Base-by-base conservation (phyloP, 2,797 vertebrate species). In the Merluccius polli region DNA sequence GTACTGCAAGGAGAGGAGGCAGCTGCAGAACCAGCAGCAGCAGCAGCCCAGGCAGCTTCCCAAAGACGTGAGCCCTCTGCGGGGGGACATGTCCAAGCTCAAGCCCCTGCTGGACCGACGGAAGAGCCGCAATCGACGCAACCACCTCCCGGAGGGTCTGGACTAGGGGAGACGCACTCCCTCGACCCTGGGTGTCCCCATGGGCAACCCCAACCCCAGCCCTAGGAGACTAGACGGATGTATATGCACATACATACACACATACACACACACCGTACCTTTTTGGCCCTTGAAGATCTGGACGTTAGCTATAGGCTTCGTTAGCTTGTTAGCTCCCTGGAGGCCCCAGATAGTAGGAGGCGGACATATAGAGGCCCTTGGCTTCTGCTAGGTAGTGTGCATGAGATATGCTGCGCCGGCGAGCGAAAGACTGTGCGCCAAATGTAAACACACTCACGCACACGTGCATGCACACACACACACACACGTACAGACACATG, bases 61-160 rank as follows among this genome's bases (percentile, higher is more conserved):
- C 0, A 79, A 27, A 52, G 85, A 77, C 0, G 84, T 86, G 0
- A 89, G 88, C 9, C 93, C 94, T 69, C 94, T 95, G 75, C 92
- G 96, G 88, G 96, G 96, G 4, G 97, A 99, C 90, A 93, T 98
- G 77, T 95, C 95, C 82, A 99, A 99, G 78, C 91, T 99, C 72
- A 99, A 98, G 88, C 96, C 96, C 2, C 94, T 98, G 81, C 93
- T 98, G 86, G 97, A 95, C 77, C 95, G 94, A 77, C 94, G 95
- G 76, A 99, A 97, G 95, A 97, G 96, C 90, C 95, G 97, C 79
- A 98, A 97, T 83, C 94, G 97, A 78, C 95, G 98, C 70, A 96
- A 97, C 81, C 96, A 97, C 81, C 87, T 95, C 79, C 94, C 94
- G 1, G 93, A 92, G 92, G 90, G 95, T 80, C 94, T 98, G 93